Evolutionary conservation across 1,140 invertebrate genomes (phyloP), one percentile per base, ranked within the genome.

Genomic region (Lineus longissimus): DNA sequence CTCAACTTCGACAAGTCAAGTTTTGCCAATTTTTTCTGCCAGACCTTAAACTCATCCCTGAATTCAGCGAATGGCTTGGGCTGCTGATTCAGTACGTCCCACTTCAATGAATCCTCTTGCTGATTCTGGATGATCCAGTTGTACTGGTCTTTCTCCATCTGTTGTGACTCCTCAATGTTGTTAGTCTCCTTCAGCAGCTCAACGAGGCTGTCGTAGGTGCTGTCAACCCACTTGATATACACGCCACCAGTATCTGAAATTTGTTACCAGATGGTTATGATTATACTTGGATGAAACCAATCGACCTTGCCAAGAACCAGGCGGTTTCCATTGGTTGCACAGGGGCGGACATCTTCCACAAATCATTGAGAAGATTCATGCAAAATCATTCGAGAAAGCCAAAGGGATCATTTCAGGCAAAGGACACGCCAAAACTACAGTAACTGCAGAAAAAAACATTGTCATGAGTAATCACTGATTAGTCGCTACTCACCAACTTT

Each of bases 21-120:
- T 36, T 36, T 36, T 4, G 33, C 33, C 33, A 36, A 36, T 36
- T 36, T 36, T 15, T 36, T 36, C 33, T 36, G 33, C 78, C 76
- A 76, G n/a, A 71, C 47, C 61, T 77, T 72, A 57, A 73, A 70
- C 31, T 72, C 73, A 31, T 68, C 67, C 65, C 75, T 62, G 63
- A 78, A 78, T 58, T 70, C 58, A 47, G 70, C 51, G 33, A 69
- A 73, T 22, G 71, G 60, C 11, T 59, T 29, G n/a, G 76, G 69
- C 31, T 71, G 55, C 33, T 67, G 55, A 29, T 70, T 47, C 40
- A 76, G 69, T 2, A 64, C 63, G 55, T 57, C 57, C 1, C 69
- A 61, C 40, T 70, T 85, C 86, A 92, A 88, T 86, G 90, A 88
- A 78, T 91, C 88, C 76, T 91, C 85, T 79, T 95, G 92, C 45